These are phyloP conservation scores for Trypoxylon attenuatum DNA, from an alignment of 2,888 invertebrate species.

Conservation along the genomic window DNA sequence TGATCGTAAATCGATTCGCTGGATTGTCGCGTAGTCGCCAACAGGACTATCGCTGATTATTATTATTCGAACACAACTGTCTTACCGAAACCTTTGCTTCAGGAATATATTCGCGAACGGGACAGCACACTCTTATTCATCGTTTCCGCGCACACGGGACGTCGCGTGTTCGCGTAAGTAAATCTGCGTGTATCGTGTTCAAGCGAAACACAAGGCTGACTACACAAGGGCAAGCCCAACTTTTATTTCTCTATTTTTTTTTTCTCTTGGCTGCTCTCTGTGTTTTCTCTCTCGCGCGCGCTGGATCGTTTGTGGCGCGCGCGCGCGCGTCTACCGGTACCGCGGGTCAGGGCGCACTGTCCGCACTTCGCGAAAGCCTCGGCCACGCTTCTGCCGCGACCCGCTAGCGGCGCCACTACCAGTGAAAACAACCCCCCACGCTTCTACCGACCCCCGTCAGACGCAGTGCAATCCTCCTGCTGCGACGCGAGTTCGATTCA, in stretches of 20 bases:
- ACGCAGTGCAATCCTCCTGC: background rate
- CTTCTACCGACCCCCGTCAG: slow-evolving; percentile 1
- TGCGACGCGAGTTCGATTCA: slow-evolving; percentile 18
- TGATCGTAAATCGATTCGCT: too few species aligned
- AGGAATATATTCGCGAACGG: slow-evolving; percentile 7
- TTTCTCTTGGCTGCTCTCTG: too few species aligned
- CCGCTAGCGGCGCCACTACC: slow-evolving; percentile 58
- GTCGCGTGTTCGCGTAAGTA: too few species aligned
- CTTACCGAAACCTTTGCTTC: too few species aligned
- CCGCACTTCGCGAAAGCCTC: slow-evolving; percentile 45
- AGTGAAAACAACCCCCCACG: slow-evolving; percentile 62
- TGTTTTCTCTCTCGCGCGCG: too few species aligned
- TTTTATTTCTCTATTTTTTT: too few species aligned
- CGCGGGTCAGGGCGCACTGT: slow-evolving; percentile 71
- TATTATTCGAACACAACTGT: too few species aligned
- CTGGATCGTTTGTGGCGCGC: slow-evolving; percentile 25
- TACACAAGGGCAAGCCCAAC: background rate
- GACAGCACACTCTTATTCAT: slow-evolving; percentile 53
- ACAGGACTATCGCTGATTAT: too few species aligned
- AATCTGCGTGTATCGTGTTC: background rate
- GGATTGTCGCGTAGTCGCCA: too few species aligned
- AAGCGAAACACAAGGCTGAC: background rate
- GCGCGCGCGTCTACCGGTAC: slow-evolving; percentile 60
- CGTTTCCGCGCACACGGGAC: slow-evolving; percentile 21
- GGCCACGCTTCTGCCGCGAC: slow-evolving; percentile 33